A percentile compares a stretch with the other conserved stretches of the same genome.
These are phyloP conservation scores for Odontocolon sp. DNA, from an alignment of 2,888 invertebrate species.

Conservation along the genomic window DNA sequence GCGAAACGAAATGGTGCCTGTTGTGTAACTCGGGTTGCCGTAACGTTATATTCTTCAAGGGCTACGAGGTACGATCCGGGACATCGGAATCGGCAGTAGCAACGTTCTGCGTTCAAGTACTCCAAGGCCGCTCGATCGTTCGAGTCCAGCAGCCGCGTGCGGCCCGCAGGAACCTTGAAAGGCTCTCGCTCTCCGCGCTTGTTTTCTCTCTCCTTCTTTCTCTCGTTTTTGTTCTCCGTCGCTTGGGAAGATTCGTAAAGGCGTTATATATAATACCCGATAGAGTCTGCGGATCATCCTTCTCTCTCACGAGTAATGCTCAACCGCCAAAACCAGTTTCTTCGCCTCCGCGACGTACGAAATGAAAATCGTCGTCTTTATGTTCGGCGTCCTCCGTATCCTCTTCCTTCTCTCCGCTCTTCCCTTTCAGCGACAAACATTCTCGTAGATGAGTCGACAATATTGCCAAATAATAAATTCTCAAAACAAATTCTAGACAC, in stretches of 20 bases:
- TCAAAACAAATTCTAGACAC: not conserved
- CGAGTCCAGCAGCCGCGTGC: conserved; percentile 35
- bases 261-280: conserved; percentile 13
- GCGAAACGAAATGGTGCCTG: not conserved
- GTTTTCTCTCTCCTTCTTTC: conserved; percentile 15
- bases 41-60: conserved; percentile 18
- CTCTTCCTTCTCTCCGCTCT: not conserved
- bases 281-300: conserved; percentile 11
- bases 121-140: conserved; percentile 49
- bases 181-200: conserved; percentile 24
- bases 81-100: conserved; percentile 25
- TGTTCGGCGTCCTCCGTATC: no score
- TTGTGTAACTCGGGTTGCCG: conserved; percentile 7
- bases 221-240: conserved; percentile 4
- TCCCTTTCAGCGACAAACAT: conserved; percentile 15
- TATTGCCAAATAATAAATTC: not conserved
- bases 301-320: no score
- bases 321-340: conserved; percentile 52
- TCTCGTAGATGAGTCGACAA: not conserved
- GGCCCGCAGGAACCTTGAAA: conserved; percentile 51
- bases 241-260: conserved; percentile 9
- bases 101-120: conserved; percentile 34
- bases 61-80: conserved; percentile 1
- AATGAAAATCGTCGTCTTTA: no score
- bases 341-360: conserved; percentile 41